These are phyloP conservation scores for Physocephala rufipes DNA, from an alignment of 2,888 invertebrate genomes.

Conservation along the genomic window DNA sequence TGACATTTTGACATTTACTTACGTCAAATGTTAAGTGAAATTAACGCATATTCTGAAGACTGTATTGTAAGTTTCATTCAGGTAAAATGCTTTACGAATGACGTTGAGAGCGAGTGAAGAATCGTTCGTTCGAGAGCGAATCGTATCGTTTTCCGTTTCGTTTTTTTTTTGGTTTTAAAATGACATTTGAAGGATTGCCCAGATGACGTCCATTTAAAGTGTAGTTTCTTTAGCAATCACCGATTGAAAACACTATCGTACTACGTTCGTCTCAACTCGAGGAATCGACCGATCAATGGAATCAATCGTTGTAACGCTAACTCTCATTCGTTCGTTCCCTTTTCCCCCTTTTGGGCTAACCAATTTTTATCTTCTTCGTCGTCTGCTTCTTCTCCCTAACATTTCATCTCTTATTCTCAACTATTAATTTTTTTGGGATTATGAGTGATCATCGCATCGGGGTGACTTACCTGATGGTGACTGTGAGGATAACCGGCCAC, in stretches of 20 bases:
- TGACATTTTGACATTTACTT: constrained; percentile 12
- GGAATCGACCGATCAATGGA: too few relatives aligned
- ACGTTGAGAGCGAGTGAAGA: too few relatives aligned
- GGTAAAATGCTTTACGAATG: constrained; percentile 27
- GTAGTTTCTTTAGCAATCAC: constrained; percentile 7
- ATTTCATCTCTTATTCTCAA: background rate
- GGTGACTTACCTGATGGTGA: constrained; percentile 61
- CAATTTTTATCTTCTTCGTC: background rate
- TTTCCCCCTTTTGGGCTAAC: background rate
- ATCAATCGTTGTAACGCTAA: too few relatives aligned
- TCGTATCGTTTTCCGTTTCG: too few relatives aligned
- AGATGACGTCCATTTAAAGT: background rate
- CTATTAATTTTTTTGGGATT: background rate
- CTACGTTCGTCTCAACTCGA: too few relatives aligned
- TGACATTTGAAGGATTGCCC: too few relatives aligned
- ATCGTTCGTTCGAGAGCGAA: too few relatives aligned
- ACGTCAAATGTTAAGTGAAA: constrained; percentile 16
- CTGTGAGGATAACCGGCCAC: constrained; percentile 60
- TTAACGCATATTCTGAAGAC: background rate
- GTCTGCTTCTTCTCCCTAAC: background rate
- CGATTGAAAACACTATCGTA: too few relatives aligned
- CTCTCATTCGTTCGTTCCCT: too few relatives aligned
- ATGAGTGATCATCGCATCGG: background rate
- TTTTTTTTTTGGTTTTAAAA: too few relatives aligned
- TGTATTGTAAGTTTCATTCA: background rate